Conservation (phyloP, 2,888 invertebrate genomes). For the Nemotelus pantherinus region DNA sequence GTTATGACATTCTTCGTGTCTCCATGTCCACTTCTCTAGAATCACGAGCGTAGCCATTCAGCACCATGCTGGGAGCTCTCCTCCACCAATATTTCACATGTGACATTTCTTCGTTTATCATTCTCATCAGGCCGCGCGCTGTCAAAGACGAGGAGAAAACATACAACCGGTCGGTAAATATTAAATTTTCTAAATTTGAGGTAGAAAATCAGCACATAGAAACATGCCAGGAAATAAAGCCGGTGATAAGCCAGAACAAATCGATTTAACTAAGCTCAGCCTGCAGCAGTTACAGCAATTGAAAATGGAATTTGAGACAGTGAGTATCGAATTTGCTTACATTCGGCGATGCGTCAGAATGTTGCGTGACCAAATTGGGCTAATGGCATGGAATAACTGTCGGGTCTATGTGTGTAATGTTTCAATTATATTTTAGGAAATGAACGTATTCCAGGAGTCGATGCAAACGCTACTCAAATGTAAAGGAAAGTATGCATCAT, state of each 20-base stretch:
- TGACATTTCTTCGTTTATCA: constrained; percentile 13
- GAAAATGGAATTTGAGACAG: constrained; percentile 89
- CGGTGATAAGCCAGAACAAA: constrained; percentile 74
- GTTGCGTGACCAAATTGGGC: constrained; percentile 10
- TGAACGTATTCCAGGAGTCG: constrained; percentile 89
- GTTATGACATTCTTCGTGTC: not conserved
- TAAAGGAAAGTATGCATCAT: constrained; percentile 88
- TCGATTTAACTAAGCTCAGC: constrained; percentile 83
- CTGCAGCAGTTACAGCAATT: constrained; percentile 83
- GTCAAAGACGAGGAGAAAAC: constrained; percentile 11
- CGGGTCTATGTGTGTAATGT: not conserved
- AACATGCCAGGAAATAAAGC: constrained; percentile 65
- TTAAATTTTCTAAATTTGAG: constrained; percentile 4
- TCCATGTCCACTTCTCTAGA: too few relatives aligned
- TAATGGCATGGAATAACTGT: not conserved
- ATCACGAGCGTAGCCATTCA: too few relatives aligned
- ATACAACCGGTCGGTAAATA: constrained; percentile 24
- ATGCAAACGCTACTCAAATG: constrained; percentile 88
- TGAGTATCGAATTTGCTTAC: constrained; percentile 58
- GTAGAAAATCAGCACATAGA: not conserved
- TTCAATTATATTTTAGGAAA: constrained; percentile 71
- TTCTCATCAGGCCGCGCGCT: constrained; percentile 2
- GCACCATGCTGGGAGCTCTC: constrained; percentile 9
- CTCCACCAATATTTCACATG: constrained; percentile 4
- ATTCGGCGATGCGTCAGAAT: constrained; percentile 25